phyloP scores from a whole-genome alignment of 2,113 vertebrate genomes.

The Cervus canadensis region DNA sequence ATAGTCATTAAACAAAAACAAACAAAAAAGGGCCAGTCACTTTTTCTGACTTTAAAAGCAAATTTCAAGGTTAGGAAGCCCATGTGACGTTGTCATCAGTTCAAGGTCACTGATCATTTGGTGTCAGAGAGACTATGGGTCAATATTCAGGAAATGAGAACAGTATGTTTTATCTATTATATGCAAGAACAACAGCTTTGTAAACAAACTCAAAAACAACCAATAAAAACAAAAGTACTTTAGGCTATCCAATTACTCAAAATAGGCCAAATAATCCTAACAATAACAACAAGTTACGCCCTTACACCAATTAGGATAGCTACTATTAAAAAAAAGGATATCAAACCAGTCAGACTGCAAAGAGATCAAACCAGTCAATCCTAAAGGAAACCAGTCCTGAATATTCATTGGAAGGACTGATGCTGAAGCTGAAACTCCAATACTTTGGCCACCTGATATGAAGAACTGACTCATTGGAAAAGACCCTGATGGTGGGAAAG shows the following conservation, averaged over 20 bases:
- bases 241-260: neutral
- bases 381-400: neutral
- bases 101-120: neutral
- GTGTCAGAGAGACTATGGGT: neutral
- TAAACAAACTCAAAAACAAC: neutral
- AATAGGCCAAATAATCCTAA: neutral
- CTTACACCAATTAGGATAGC: neutral
- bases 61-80: slow-evolving; percentile 23
- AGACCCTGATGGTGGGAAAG: neutral
- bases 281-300: neutral
- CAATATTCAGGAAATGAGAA: slow-evolving; percentile 19
- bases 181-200: neutral
- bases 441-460: neutral
- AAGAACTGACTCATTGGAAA: neutral
- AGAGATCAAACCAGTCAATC: neutral
- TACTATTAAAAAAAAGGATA: neutral
- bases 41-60: neutral
- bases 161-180: neutral
- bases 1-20: neutral
- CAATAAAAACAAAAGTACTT: neutral
- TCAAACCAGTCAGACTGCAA: neutral
- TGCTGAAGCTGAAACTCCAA: neutral
- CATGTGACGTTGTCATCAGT: neutral
- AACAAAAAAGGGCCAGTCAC: neutral
- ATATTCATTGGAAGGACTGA: neutral